These are phyloP conservation scores for Mongoloraphidia duomilia DNA, from an alignment of 2,888 invertebrate genomes.

Conservation along the genomic window DNA sequence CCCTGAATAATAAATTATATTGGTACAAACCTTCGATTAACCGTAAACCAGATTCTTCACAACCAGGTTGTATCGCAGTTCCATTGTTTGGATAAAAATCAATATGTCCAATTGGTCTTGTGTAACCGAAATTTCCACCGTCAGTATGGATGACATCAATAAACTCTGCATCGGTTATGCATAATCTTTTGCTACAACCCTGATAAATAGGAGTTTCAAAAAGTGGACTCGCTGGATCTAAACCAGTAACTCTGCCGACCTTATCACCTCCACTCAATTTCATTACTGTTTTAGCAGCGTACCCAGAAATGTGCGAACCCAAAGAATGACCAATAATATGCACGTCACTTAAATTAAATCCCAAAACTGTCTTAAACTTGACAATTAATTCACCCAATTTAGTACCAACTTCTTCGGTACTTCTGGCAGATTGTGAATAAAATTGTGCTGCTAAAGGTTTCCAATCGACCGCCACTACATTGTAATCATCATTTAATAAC, in stretches of 20 bases:
- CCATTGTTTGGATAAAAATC: slow-evolving; percentile 32
- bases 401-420: slow-evolving; percentile 29
- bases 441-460: slow-evolving; percentile 18
- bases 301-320: slow-evolving; percentile 29
- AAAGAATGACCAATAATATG: slow-evolving; percentile 32
- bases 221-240: slow-evolving; percentile 31
- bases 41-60: slow-evolving; percentile 9
- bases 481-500: slow-evolving; percentile 26
- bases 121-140: slow-evolving; percentile 27
- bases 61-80: slow-evolving; percentile 28
- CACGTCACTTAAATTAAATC: slow-evolving; percentile 24
- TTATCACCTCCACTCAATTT: slow-evolving; percentile 19
- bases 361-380: slow-evolving; percentile 23
- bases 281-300: slow-evolving; percentile 18
- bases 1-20: too few species aligned
- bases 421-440: slow-evolving; percentile 27
- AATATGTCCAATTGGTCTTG: slow-evolving; percentile 24
- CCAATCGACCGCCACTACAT: slow-evolving; percentile 33
- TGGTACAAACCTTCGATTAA: too few species aligned
- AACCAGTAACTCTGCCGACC: slow-evolving; percentile 30
- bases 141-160: slow-evolving; percentile 31
- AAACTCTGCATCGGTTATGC: slow-evolving; percentile 25
- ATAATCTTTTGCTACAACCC: slow-evolving; percentile 23
- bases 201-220: slow-evolving; percentile 16
- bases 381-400: slow-evolving; percentile 26